Base-by-base conservation (phyloP, 2,113 vertebrate genomes). In the Indicator indicator region DNA sequence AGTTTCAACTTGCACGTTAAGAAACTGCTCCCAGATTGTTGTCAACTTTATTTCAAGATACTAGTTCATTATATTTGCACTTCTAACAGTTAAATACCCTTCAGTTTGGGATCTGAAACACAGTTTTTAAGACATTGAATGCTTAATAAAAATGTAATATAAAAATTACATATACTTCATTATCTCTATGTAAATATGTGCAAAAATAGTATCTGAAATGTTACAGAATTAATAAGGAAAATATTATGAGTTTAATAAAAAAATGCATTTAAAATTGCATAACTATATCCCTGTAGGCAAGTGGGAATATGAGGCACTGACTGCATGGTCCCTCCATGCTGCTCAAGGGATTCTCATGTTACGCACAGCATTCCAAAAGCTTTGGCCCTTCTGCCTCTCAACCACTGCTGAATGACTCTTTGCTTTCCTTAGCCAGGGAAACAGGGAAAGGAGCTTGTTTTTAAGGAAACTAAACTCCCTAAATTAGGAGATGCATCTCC, bases 231-330 rank as follows among this genome's bases (percentile, higher is more conserved):
- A 95, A 88, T 90, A 89, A 75, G 75, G 46, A 86, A 85, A 94
- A 88, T 74, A 84, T 75, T 81, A 93, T 18, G 44, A 88, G 26
- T 90, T 94, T 74, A 77, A 91, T 90, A 91, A 90, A 94, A 94
- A 86, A 42, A 21, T 83, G 38, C 38, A 92, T 80, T 86, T 95
- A 86, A 77, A 90, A 77, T 83, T 85, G 48, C 85, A 71, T 67
- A 89, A 55, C 40, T 59, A 4, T 40, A 44, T 79, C 75, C 77
- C 74, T 76, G n/a, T 28, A 85, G 75, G 74, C 59, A 95, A 63
- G 82, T 40, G 67, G 84, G 89, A 91, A 76, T 83, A 69, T 10
- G 59, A 78, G 33, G 78, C 71, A 62, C 67, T n/a, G 85, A 36
- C 74, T 91, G 50, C 63, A 50, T 1, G 36, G 84, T 82, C 59